These are phyloP conservation scores for Tricholauxania praeusta DNA, from an alignment of 2,888 invertebrate genomes.

Conservation along the genomic window DNA sequence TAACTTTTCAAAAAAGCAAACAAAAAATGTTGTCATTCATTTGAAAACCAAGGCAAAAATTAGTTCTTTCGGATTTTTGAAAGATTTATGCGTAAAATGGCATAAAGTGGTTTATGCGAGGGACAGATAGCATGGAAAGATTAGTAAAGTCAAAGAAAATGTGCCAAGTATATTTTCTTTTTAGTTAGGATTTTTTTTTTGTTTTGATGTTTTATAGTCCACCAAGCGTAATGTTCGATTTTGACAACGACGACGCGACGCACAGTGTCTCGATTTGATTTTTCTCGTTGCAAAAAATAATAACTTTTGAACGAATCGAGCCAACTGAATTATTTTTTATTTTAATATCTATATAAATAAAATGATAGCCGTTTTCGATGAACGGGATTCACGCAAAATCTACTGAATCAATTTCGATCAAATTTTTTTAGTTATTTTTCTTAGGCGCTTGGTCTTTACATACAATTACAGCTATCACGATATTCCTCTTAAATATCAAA, in stretches of 20 bases:
- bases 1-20: not conserved
- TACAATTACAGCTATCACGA: no score
- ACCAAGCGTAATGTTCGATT: slow-evolving; percentile 6
- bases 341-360: no score
- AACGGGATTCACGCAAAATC: no score
- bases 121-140: slow-evolving; percentile 18
- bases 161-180: slow-evolving; percentile 35
- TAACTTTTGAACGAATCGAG: no score
- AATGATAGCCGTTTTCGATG: no score
- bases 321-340: no score
- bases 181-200: not conserved
- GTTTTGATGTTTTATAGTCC: slow-evolving; percentile 7
- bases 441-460: no score
- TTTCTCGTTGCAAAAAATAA: no score
- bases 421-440: no score
- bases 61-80: slow-evolving; percentile 22
- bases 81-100: slow-evolving; percentile 34
- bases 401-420: no score
- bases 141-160: slow-evolving; percentile 28
- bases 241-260: not conserved
- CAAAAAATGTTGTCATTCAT: not conserved
- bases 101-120: slow-evolving; percentile 9
- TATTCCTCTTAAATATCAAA: no score
- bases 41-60: slow-evolving; percentile 28
- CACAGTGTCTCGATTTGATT: not conserved